These are phyloP conservation scores for Aphodius granarius DNA, from an alignment of 2,888 invertebrate species.

Conservation along the genomic window DNA sequence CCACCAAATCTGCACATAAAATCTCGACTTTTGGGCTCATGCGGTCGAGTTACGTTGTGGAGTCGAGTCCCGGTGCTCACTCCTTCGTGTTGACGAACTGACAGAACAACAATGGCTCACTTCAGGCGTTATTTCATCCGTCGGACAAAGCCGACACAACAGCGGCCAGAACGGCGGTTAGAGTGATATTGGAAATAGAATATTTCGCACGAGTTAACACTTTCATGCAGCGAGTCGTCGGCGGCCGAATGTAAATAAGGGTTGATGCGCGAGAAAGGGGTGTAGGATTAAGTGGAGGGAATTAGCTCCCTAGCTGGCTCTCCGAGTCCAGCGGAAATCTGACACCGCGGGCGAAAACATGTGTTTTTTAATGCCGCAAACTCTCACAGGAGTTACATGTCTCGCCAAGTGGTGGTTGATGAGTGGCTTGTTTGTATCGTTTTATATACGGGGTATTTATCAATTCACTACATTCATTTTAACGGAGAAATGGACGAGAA, in stretches of 20 bases:
- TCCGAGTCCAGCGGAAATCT: conserved; percentile 3
- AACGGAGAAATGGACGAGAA: too few relatives aligned
- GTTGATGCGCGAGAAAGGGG: conserved; percentile 31
- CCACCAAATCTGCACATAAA: neutral
- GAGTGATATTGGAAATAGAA: conserved; percentile 53
- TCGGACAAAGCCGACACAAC: conserved; percentile 45
- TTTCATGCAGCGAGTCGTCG: conserved; percentile 41
- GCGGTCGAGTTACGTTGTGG: neutral
- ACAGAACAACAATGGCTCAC: conserved; percentile 49
- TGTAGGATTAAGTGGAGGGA: neutral
- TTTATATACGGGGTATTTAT: neutral
- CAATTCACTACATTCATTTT: too few relatives aligned
- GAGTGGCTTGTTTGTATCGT: neutral
- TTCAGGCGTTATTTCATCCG: conserved; percentile 48
- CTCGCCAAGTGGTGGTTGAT: neutral
- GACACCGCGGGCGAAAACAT: conserved; percentile 8
- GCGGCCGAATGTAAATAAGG: conserved; percentile 51
- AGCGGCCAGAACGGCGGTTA: conserved; percentile 27
- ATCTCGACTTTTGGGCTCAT: neutral
- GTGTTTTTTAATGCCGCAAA: conserved; percentile 11
- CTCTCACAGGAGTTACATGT: neutral
- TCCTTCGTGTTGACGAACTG: conserved; percentile 29
- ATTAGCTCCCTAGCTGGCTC: neutral
- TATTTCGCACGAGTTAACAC: conserved; percentile 52
- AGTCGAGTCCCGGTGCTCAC: neutral